Base-by-base conservation (phyloP, 2,888 invertebrate genomes). In the Drosophila limbata region DNA sequence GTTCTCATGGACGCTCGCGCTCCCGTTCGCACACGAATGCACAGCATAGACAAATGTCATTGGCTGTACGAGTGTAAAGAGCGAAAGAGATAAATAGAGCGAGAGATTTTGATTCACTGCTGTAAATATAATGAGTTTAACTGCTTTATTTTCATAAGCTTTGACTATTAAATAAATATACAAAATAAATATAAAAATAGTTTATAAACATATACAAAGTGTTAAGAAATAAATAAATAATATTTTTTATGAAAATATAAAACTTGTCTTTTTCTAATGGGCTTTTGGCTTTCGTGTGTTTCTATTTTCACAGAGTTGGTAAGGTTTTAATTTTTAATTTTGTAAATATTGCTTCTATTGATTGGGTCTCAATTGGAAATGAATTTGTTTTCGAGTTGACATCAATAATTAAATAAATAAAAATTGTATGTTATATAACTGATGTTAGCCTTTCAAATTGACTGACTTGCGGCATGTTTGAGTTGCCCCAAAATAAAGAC, bases 1-100 rank as follows among this genome's bases (percentile, higher is more conserved):
- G 85, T 44, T 85, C 79, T 10, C 79, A 74, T 19, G 69, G 63
- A 13, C 69, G 79, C 6, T 79, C 84, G n/a, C 84, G 85, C 37
- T 84, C 85, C 39, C 85, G 85, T 15, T 84, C 84, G 19, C 60
- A 72, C 50, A 79, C 84, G 2, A 69, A 72, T 51, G 4, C 45
- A 0, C 13, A 33, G 5, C 73, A 25, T 11, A 67, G 45, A 10
- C 47, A 31, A 11, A 15, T 77, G 59, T 52, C 65, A 35, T 50
- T 76, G 56, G 62, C 73, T 55, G 66, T 73, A 4, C 17, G 8
- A 15, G 51, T 60, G 35, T 40, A 76, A 11, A 47, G 19, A 11
- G 21, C 1, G 8, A 15, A 9, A 15, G 8, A 37, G 1, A 35
- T 4, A 17, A 4, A 50, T 15, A 10, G 11, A 68, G n/a, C 42